phyloP scores from a whole-genome alignment of 2,888 invertebrate species.

The Melipona beecheii region DNA sequence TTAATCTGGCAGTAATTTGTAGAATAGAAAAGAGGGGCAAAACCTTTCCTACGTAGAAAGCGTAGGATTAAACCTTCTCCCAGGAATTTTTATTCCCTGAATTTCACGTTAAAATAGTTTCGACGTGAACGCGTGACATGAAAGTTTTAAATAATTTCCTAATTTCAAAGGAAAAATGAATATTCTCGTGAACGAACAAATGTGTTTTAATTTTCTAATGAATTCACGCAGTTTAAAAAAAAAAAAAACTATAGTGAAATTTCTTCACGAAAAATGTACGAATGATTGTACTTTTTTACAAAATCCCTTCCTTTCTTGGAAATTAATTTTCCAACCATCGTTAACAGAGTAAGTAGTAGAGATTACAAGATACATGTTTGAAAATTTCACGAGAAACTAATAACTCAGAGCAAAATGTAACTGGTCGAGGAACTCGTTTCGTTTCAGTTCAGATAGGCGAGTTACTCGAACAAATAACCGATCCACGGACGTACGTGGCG shows the following conservation, averaged over 20 bases:
- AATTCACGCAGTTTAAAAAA: too few species aligned
- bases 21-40: not conserved
- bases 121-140: not conserved
- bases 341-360: too few species aligned
- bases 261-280: too few species aligned
- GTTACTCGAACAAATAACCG: slow-evolving; percentile 6
- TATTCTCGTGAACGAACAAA: too few species aligned
- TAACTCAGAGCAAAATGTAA: not conserved
- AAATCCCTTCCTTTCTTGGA: too few species aligned
- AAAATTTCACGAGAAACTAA: not conserved
- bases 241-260: too few species aligned
- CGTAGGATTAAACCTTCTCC: not conserved
- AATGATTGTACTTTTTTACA: too few species aligned
- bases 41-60: not conserved
- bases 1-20: too few species aligned
- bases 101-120: not conserved
- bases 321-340: too few species aligned
- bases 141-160: not conserved
- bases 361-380: too few species aligned
- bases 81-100: not conserved
- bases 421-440: slow-evolving; percentile 9
- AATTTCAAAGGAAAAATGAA: not conserved
- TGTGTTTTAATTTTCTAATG: too few species aligned
- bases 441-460: slow-evolving; percentile 10
- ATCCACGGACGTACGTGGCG: slow-evolving; percentile 15